Evolutionary conservation across 2,113 vertebrate genomes (phyloP).

Genomic region (Heterochromis multidens): DNA sequence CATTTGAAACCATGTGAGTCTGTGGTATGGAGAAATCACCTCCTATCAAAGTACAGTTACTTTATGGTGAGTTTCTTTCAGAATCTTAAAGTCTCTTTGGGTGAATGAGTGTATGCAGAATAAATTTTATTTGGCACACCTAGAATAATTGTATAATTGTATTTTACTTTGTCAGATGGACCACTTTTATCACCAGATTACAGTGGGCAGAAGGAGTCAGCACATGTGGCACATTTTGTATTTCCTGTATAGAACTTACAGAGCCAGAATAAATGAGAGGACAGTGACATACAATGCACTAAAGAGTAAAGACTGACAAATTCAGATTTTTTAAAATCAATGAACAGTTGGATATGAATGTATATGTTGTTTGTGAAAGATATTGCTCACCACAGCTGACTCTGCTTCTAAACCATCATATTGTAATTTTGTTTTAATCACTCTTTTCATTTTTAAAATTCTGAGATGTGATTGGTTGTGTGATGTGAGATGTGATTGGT

Average conservation of each 20-base stretch:
- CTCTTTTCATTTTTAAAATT: neutral
- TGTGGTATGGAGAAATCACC: fast-evolving
- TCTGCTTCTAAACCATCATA: neutral
- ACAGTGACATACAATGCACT: neutral
- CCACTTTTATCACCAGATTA: neutral
- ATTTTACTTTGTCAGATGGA: neutral
- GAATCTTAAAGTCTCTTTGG: neutral
- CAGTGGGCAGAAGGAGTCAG: neutral
- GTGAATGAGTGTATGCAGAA: neutral
- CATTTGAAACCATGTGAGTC: fast-evolving
- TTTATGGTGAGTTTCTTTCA: neutral
- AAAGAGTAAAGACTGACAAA: neutral
- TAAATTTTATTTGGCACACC: fast-evolving
- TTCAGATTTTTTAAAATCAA: neutral
- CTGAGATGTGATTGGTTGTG: too few relatives aligned
- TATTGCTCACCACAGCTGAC: neutral
- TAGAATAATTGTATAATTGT: neutral
- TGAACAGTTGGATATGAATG: neutral
- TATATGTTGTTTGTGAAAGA: neutral
- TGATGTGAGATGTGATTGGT: too few relatives aligned
- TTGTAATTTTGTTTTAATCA: neutral
- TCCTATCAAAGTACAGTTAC: neutral
- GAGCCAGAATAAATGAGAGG: neutral
- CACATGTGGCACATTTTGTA: neutral
- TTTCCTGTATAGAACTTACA: neutral